A percentile compares a stretch with the other conserved stretches of the same genome.
Evolutionary conservation across 2,888 invertebrate species (phyloP).

Genomic region (Ommatoiulus sabulosus): DNA sequence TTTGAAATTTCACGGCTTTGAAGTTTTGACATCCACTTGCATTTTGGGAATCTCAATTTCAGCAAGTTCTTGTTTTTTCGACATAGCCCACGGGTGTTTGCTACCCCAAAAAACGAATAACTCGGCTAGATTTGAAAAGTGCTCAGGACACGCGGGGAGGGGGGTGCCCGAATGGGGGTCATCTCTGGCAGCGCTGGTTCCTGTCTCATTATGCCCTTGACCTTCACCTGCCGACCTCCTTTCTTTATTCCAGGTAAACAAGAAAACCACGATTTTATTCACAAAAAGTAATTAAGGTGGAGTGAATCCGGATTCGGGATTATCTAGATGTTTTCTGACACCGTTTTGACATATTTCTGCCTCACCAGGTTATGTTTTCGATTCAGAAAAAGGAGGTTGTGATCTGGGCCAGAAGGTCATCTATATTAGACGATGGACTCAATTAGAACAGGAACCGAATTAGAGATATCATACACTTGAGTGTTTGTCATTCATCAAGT

Average conservation of each 20-base stretch:
- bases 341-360: neutral
- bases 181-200: neutral
- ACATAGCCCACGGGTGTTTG: neutral
- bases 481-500: conserved; percentile 9
- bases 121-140: neutral
- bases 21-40: too few species aligned
- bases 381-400: neutral
- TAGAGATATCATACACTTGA: neutral
- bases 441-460: conserved; percentile 28
- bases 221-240: conserved; percentile 28
- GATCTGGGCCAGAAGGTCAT: conserved; percentile 28
- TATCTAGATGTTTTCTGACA: neutral
- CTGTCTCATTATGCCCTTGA: neutral
- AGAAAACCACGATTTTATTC: neutral
- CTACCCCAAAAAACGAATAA: neutral
- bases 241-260: conserved; percentile 1
- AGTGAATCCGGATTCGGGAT: neutral
- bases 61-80: too few species aligned
- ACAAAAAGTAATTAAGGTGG: neutral
- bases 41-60: too few species aligned
- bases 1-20: too few species aligned
- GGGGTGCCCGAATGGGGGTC: neutral
- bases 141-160: conserved; percentile 10
- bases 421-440: neutral
- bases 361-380: neutral